Base-by-base conservation (phyloP, 2,113 vertebrate species). In the Perca flavescens region DNA sequence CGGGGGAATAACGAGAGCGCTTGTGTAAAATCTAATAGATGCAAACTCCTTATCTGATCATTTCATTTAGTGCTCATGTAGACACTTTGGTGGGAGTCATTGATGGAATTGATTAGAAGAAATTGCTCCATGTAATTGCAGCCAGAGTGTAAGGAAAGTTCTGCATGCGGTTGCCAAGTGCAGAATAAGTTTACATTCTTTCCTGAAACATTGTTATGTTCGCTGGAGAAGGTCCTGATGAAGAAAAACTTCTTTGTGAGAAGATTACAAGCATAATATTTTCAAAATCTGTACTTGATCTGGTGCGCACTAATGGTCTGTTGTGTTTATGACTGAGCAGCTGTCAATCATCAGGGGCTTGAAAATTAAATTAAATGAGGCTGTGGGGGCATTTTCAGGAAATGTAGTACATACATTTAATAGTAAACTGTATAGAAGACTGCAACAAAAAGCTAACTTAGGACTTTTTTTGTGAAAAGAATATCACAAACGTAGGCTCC, bases 121-220 rank as follows among this genome's bases (percentile, higher is more conserved):
- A 75, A 31, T 21, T 10, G 3, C 19, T 43, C 17, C 17, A 5
- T 75, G n/a, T 75, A 64, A 64, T 69, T 70, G 64, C 71, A 75
- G 25, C 56, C 57, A 43, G 53, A 73, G 57, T n/a, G 36, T 28
- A 21, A 19, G 49, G 40, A 53, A 36, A 2, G 57, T 9, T 40
- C 34, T 49, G 49, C 0, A 8, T 2, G 25, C 4, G 47, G 21
- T 60, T 49, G 62, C 65, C 57, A 64, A 76, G 28, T 57, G 36
- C 56, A 63, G 57, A 25, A 46, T 19, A 56, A 19, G 72, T 65
- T 80, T 70, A 80, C 46, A 60, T 70, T 62, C 80, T 49, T 36
- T 49, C 16, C 68, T 49, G 17, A 66, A 74, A 74, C 74, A 57
- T 63, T 34, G 63, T 67, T 68, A 49, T 34, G 49, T 69, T 56